Evolutionary conservation across 1,140 invertebrate species (phyloP), one percentile per base, ranked within the genome.

Genomic region (Zaprionus camerounensis): DNA sequence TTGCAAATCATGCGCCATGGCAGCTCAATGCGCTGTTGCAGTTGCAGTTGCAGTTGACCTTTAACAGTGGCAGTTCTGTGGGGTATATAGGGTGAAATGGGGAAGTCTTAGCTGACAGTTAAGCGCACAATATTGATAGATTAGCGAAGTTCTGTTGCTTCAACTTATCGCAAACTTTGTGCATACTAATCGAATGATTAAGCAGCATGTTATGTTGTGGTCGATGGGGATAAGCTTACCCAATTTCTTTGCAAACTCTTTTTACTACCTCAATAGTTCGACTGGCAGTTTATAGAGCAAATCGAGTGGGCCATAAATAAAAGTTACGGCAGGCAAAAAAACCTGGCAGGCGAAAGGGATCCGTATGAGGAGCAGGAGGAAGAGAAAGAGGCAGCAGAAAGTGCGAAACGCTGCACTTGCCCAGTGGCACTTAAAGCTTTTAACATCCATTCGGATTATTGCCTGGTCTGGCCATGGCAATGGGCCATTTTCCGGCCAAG

Each of bases 351-450:
- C 31, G 11, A 51, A 17, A 41, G 26, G 38, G 44, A 9, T 46
- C 2, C 2, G n/a, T 7, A 44, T 13, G 38, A 1, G 5, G 49
- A 51, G 36, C 12, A 7, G 7, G 6, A 28, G 6, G 28, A 28
- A 2, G 28, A 2, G 28, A 7, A 28, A 31, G 28, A 7, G 57
- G 36, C 36, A 11, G 17, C 26, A 46, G 31, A n/a, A 20, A 56
- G 34, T 31, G 53, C 28, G 26, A 34, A 51, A 51, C 46, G 46
- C 5, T 20, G 20, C 46, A 51, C 11, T 51, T 46, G 41, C 67
- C 65, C 66, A 59, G 49, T 72, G 79, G n/a, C 78, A 64, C 49
- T 80, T 72, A 74, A 82, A 74, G 80, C 82, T 76, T 80, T 85
- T 80, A 71, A 69, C 66, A 62, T 28, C 63, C 65, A 72, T 76